These are phyloP conservation scores for Grammomys surdaster DNA, from an alignment of 2,113 vertebrate genomes.

Conservation along the genomic window DNA sequence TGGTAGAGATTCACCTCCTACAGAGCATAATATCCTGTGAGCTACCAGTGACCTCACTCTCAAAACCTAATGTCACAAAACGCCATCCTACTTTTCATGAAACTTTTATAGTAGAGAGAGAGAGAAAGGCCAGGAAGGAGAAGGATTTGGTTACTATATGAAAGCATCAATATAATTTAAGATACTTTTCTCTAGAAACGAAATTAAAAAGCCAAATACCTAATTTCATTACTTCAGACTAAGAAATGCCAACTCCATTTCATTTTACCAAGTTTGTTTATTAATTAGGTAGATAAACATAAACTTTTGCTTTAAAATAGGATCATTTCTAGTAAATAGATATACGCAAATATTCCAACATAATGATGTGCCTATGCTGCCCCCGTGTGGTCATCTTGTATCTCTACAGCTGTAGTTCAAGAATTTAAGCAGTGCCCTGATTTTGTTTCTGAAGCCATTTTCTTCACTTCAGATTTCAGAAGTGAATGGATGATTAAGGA, in stretches of 20 bases:
- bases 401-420: constrained; percentile 23
- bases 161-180: not conserved
- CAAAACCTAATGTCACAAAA: constrained; percentile 46
- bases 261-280: not conserved
- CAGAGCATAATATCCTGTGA: constrained; percentile 32
- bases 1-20: constrained; percentile 50
- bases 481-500: not conserved
- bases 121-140: not conserved
- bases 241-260: not conserved
- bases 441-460: not conserved
- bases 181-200: constrained; percentile 32
- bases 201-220: not conserved
- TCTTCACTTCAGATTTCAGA: not conserved
- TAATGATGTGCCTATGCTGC: constrained; percentile 70
- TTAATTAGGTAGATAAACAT: not conserved
- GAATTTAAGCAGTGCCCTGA: not conserved
- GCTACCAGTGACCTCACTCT: not conserved
- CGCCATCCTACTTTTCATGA: not conserved
- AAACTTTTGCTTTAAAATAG: not conserved
- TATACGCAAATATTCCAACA: not conserved
- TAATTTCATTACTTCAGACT: not conserved
- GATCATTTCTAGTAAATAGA: not conserved
- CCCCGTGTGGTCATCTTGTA: constrained; percentile 50
- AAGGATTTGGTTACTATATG: not conserved
- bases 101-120: not conserved